phyloP scores from a whole-genome alignment of 2,797 vertebrate genomes.

The Choloepus didactylus region DNA sequence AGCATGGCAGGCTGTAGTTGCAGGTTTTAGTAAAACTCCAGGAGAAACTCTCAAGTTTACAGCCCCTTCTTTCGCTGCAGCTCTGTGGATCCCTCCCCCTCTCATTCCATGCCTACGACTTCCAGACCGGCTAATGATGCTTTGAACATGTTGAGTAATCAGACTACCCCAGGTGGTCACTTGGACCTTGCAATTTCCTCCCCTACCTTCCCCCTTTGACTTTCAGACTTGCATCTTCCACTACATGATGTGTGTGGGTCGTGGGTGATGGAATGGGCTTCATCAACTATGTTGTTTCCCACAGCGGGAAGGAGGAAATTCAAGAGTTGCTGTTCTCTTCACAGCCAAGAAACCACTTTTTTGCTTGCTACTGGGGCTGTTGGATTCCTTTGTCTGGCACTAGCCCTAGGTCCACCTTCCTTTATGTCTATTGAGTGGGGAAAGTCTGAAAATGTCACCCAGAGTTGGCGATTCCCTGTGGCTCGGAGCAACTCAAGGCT shows the following conservation, averaged over 20 bases:
- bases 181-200: slow-evolving; percentile 72
- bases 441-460: background rate
- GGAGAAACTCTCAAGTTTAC: slow-evolving; percentile 44
- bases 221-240: slow-evolving; percentile 62
- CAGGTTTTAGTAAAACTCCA: slow-evolving; percentile 57
- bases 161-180: slow-evolving; percentile 56
- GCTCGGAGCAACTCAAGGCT: background rate
- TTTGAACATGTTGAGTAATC: slow-evolving; percentile 68
- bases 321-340: slow-evolving; percentile 79
- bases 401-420: slow-evolving; percentile 17
- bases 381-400: slow-evolving; percentile 11
- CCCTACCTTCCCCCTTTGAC: slow-evolving; percentile 54
- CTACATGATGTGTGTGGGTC: slow-evolving; percentile 73
- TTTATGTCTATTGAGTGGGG: slow-evolving; percentile 1
- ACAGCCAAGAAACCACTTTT: slow-evolving; percentile 54
- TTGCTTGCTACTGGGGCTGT: slow-evolving; percentile 38
- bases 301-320: slow-evolving; percentile 72
- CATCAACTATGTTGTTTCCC: slow-evolving; percentile 58
- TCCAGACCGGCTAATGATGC: slow-evolving; percentile 52
- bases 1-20: background rate
- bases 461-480: background rate
- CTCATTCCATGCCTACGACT: background rate
- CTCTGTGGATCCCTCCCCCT: background rate
- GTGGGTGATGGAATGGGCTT: slow-evolving; percentile 30
- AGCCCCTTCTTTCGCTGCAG: background rate